Evolutionary conservation across 2,113 vertebrate species (phyloP).

Genomic region (Peromyscus polionotus): DNA sequence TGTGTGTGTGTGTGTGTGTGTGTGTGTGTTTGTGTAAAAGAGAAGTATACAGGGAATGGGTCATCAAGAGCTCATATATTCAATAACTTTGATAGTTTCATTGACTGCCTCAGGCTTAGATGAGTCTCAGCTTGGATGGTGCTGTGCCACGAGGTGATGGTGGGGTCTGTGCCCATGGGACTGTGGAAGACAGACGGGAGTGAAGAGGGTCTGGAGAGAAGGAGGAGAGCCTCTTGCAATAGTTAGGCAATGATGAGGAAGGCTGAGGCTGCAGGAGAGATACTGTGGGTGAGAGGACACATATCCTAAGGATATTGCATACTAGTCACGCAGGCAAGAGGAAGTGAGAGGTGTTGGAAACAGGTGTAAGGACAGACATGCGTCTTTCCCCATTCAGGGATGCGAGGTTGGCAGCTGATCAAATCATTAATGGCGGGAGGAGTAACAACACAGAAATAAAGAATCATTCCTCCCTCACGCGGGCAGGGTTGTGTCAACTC

Average conservation of each 20-base stretch:
- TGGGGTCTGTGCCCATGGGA: rapidly evolving
- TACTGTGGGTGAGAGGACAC: neutral
- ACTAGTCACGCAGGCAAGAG: neutral
- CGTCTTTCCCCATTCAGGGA: neutral
- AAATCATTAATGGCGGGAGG: neutral
- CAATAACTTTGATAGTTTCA: neutral
- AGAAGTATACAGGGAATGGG: neutral
- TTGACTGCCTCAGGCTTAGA: neutral
- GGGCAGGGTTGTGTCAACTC: neutral
- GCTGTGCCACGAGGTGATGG: neutral
- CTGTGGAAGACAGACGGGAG: neutral
- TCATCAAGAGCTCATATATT: neutral
- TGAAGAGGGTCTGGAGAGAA: neutral
- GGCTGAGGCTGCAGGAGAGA: neutral
- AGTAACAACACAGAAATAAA: neutral
- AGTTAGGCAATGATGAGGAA: neutral
- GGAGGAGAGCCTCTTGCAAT: neutral
- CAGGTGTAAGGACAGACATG: neutral
- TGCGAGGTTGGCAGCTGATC: neutral
- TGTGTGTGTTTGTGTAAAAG: neutral
- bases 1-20: neutral
- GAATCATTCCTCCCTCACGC: neutral
- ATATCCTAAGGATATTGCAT: neutral
- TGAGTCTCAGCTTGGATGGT: neutral
- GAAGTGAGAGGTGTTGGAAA: neutral